Conservation (phyloP, 1,140 invertebrate species). For the Scylla paramamosain region DNA sequence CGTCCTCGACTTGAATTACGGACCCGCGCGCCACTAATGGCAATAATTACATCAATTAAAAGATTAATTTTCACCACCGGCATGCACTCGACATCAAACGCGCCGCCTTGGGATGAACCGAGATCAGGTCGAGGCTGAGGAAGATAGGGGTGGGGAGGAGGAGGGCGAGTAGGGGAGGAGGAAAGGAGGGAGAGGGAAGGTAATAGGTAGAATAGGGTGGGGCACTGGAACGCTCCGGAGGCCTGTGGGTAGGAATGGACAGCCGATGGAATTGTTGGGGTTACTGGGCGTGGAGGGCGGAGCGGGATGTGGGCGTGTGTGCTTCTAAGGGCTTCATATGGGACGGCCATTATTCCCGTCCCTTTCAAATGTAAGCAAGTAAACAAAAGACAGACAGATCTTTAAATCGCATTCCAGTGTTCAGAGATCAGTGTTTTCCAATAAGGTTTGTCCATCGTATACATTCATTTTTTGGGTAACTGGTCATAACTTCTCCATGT, state of each 20-base stretch:
- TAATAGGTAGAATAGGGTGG: neutral
- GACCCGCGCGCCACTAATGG: conserved; percentile 47
- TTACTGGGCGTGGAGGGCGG: neutral
- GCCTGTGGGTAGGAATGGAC: neutral
- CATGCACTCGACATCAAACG: conserved; percentile 68
- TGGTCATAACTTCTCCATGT: too few species aligned
- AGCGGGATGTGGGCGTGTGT: too few species aligned
- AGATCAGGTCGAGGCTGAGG: neutral
- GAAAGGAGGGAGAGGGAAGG: neutral
- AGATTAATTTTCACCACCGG: conserved; percentile 70
- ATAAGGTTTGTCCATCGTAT: too few species aligned
- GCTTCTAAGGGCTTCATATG: too few species aligned
- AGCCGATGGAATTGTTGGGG: neutral
- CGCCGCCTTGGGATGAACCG: conserved; percentile 58
- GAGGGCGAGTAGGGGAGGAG: neutral
- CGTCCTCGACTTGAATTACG: conserved; percentile 43
- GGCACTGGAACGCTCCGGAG: too few species aligned
- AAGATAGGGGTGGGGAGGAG: neutral
- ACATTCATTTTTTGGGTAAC: too few species aligned
- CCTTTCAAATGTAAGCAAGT: too few species aligned
- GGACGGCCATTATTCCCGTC: too few species aligned
- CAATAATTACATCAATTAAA: conserved; percentile 73
- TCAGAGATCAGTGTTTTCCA: too few species aligned
- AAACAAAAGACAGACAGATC: too few species aligned
- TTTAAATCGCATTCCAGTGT: too few species aligned